Evolutionary conservation across 2,888 invertebrate genomes (phyloP).

Genomic region (Nematopogon swammerdamellus): DNA sequence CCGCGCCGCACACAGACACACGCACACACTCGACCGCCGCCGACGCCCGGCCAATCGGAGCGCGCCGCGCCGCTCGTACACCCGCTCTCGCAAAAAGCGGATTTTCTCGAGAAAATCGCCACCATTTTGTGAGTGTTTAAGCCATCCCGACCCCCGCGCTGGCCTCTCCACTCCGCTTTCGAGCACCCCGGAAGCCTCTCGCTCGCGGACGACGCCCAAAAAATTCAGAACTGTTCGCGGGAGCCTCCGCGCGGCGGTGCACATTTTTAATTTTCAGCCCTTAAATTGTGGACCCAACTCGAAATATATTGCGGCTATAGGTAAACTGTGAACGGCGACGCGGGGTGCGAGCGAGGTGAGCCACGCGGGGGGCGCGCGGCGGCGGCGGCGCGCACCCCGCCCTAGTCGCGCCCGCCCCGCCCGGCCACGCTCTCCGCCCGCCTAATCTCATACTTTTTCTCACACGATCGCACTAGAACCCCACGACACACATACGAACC

Average conservation of each 20-base stretch:
- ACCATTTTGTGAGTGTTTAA: slow-evolving; percentile 40
- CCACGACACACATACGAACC: too few relatives aligned
- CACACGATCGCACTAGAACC: too few relatives aligned
- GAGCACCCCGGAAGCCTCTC: background rate
- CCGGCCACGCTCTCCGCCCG: slow-evolving; percentile 24
- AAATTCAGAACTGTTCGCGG: background rate
- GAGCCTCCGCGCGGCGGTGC: background rate
- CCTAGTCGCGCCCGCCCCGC: slow-evolving; percentile 18
- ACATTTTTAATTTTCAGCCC: background rate
- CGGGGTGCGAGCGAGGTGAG: slow-evolving; percentile 6
- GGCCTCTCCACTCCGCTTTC: slow-evolving; percentile 9
- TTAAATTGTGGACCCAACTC: background rate
- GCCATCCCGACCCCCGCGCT: slow-evolving; percentile 33
- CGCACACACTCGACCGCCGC: slow-evolving; percentile 19
- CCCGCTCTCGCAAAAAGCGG: slow-evolving; percentile 21
- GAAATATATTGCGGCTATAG: slow-evolving; percentile 4
- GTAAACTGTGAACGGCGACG: slow-evolving; percentile 9
- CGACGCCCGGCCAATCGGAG: slow-evolving; percentile 19
- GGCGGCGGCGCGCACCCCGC: slow-evolving; percentile 26
- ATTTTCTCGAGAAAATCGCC: slow-evolving; percentile 30
- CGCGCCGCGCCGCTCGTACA: slow-evolving; percentile 20
- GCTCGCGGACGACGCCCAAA: too few relatives aligned
- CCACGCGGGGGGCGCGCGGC: slow-evolving; percentile 20
- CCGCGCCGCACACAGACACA: slow-evolving; percentile 25
- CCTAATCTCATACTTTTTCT: too few relatives aligned